A percentile compares a stretch with the other conserved stretches of the same genome.
These are phyloP conservation scores for Acrobasis suavella DNA, from an alignment of 2,888 invertebrate species.

Conservation along the genomic window DNA sequence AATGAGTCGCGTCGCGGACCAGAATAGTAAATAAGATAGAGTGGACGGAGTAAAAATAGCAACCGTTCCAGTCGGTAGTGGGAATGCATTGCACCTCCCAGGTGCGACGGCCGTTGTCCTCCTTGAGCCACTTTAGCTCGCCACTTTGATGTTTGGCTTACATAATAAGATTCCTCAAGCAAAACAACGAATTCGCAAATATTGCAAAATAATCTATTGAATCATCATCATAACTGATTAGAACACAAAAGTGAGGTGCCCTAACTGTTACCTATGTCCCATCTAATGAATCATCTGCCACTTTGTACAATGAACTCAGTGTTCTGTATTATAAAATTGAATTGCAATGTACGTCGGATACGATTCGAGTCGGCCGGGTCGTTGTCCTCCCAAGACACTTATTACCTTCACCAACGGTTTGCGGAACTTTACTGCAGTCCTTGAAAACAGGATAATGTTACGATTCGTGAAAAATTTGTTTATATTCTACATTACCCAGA, in stretches of 20 bases:
- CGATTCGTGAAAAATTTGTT: slow-evolving; percentile 39
- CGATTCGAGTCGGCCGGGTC: slow-evolving; percentile 74
- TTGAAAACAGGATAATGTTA: slow-evolving; percentile 69
- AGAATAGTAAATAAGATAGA: slow-evolving; percentile 83
- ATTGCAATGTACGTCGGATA: slow-evolving; percentile 67
- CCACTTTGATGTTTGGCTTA: slow-evolving; percentile 27
- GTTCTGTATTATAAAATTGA: slow-evolving; percentile 70
- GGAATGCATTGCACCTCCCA: slow-evolving; percentile 74
- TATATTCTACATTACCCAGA: slow-evolving; percentile 21
- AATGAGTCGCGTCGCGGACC: slow-evolving; percentile 81
- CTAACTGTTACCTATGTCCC: slow-evolving; percentile 54
- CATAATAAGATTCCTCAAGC: slow-evolving; percentile 30
- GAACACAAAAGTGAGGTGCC: slow-evolving; percentile 34
- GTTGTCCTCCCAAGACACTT: slow-evolving; percentile 70
- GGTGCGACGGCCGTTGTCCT: slow-evolving; percentile 74
- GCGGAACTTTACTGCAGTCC: slow-evolving; percentile 70
- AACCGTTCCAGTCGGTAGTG: slow-evolving; percentile 73
- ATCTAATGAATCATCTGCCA: slow-evolving; percentile 62
- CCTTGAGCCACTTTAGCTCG: slow-evolving; percentile 43
- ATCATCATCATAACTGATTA: slow-evolving; percentile 7
- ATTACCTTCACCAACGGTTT: slow-evolving; percentile 74
- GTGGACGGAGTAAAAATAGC: slow-evolving; percentile 79
- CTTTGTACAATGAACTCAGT: slow-evolving; percentile 62
- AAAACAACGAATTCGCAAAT: slow-evolving; percentile 24
- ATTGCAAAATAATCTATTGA: slow-evolving; percentile 9